phyloP scores from a whole-genome alignment of 2,888 invertebrate genomes.

The Tromatobia lineatoria region DNA sequence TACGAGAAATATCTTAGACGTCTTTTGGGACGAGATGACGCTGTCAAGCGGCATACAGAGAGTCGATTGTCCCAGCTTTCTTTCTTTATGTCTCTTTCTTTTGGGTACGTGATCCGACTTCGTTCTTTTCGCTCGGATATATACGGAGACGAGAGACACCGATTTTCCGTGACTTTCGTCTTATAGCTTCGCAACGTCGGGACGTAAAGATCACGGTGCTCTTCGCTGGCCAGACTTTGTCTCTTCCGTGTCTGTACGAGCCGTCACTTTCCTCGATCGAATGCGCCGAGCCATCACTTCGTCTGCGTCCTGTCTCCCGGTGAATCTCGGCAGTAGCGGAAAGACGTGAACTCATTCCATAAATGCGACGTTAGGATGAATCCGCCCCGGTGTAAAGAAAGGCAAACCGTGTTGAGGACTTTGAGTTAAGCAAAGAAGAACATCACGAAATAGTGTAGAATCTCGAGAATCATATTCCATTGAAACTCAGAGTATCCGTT shows the following conservation, averaged over 20 bases:
- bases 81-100: constrained; percentile 11
- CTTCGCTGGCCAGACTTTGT: not conserved
- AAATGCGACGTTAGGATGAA: not conserved
- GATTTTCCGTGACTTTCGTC: constrained; percentile 57
- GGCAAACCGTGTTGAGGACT: no score
- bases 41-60: constrained; percentile 62
- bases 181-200: not conserved
- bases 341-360: not conserved
- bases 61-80: constrained; percentile 59
- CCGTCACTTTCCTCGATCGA: not conserved
- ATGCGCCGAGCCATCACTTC: not conserved
- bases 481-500: no score
- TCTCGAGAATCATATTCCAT: no score
- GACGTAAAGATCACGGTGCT: not conserved
- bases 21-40: constrained; percentile 63
- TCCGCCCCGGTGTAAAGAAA: no score
- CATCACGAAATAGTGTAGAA: no score
- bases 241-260: constrained; percentile 5
- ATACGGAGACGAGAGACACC: constrained; percentile 36
- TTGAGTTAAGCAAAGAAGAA: no score
- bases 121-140: constrained; percentile 40
- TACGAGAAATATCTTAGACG: constrained; percentile 53
- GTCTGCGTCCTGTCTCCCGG: not conserved
- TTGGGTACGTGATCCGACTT: constrained; percentile 69
- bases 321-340: not conserved